Percentiles rank a stretch among this genome's conserved stretches.
phyloP scores from a whole-genome alignment of 1,140 invertebrate genomes.

The Drusus annulatus region DNA sequence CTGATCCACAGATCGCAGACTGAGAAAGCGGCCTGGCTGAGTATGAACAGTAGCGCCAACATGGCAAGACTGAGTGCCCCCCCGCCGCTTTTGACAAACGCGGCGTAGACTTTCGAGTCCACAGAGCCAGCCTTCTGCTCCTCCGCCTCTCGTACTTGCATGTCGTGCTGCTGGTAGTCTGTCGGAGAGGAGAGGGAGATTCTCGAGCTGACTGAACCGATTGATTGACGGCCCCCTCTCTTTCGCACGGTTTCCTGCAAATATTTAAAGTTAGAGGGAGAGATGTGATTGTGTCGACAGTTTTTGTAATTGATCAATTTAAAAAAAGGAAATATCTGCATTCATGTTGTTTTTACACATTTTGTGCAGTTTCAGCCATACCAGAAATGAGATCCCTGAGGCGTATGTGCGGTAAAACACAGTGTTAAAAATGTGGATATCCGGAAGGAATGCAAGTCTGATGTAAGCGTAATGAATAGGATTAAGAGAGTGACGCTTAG shows the following conservation, averaged over 20 bases:
- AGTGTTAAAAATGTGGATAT: too few species aligned
- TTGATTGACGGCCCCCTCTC: constrained; percentile 31
- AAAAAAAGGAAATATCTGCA: too few species aligned
- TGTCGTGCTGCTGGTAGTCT: constrained; percentile 17
- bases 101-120: constrained; percentile 67
- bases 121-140: constrained; percentile 66
- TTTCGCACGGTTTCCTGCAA: constrained; percentile 31
- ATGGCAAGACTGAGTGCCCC: constrained; percentile 67
- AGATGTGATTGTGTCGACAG: too few species aligned
- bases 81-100: constrained; percentile 74
- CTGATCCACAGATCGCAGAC: constrained; percentile 67
- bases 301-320: too few species aligned
- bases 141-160: constrained; percentile 56
- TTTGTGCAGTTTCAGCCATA: too few species aligned
- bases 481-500: too few species aligned
- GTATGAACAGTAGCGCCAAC: constrained; percentile 67
- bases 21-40: constrained; percentile 68
- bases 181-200: background rate
- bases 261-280: too few species aligned
- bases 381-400: too few species aligned
- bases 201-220: constrained; percentile 39
- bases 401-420: too few species aligned
- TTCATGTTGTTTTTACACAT: too few species aligned
- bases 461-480: too few species aligned
- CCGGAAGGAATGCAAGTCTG: too few species aligned